Base-by-base conservation (phyloP, 2,113 vertebrate genomes). In the Ceratotherium simum region DNA sequence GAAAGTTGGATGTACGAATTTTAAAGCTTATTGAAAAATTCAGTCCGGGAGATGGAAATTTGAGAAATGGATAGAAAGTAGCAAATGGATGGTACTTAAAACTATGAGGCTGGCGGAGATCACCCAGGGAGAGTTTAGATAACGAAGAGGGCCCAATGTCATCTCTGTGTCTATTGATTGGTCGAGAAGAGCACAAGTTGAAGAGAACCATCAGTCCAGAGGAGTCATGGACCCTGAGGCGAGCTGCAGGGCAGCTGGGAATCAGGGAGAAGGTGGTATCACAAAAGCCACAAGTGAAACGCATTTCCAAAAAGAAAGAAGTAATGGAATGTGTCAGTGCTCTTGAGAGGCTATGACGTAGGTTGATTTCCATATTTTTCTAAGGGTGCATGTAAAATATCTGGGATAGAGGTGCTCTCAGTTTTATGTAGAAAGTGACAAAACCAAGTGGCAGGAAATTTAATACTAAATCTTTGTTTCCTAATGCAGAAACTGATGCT, bases 391-490 rank as follows among this genome's bases (percentile, higher is more conserved):
- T n/a, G 31, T 46, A n/a, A 90, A 92, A 72, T 42, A 11, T 39
- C 64, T 29, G 25, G 8, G 23, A 25, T 17, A 27, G 27, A 97
- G 14, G 17, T 73, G 62, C 60, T 62, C 5, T 73, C 91, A 8
- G 14, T 89, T 86, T 97, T n/a, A 51, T 42, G 36, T 54, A 75
- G 42, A 89, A 67, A 86, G 62, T 69, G 48, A 54, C 65, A 75
- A 70, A 91, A 79, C 29, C 65, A 72, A 13, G 39, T 16, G 29
- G 46, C 48, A 91, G 72, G 72, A 48, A 56, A 80, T 48, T 60
- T 39, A 58, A 83, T 48, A 18, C 33, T 79, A 39, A 62, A 48
- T 91, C 33, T 83, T 89, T 69, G 56, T 90, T 97, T 92, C 21
- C 69, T 93, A 12, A 73, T 29, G 20, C 67, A 82, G 81, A 95